These are phyloP conservation scores for Neosalanx taihuensis DNA, from an alignment of 2,797 vertebrate species.

Conservation along the genomic window DNA sequence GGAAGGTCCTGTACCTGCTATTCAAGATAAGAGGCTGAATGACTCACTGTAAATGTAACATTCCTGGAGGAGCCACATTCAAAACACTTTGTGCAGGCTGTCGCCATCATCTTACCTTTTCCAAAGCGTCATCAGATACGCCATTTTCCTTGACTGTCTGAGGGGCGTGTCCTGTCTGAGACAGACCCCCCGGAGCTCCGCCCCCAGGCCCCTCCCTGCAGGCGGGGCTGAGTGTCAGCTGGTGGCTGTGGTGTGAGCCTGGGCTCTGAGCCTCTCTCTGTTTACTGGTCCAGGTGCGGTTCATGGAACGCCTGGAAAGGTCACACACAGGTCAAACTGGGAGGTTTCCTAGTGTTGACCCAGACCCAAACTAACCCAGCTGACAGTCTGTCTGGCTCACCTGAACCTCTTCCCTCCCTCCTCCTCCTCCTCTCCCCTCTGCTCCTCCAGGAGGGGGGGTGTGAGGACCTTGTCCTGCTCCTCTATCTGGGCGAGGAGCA, in stretches of 20 bases:
- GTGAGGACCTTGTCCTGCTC: constrained; percentile 80
- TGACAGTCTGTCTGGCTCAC: constrained; percentile 57
- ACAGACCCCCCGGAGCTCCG: constrained; percentile 70
- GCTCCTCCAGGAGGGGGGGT: constrained; percentile 42
- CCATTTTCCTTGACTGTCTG: background rate
- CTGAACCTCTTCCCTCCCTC: constrained; percentile 60
- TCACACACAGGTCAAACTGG: constrained; percentile 8
- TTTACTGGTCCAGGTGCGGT: constrained; percentile 75
- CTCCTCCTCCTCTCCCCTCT: constrained; percentile 49
- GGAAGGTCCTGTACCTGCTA: too few relatives aligned
- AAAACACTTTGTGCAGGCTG: too few relatives aligned
- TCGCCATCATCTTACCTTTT: constrained; percentile 40
- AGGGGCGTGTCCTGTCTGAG: constrained; percentile 38
- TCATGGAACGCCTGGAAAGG: constrained; percentile 65
- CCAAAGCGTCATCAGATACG: constrained; percentile 20
- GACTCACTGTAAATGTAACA: too few relatives aligned
- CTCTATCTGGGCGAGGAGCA: constrained; percentile 80
- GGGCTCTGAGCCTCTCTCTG: constrained; percentile 43
- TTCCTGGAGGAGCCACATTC: too few relatives aligned
- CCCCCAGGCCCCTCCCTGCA: constrained; percentile 15
- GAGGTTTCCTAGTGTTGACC: too few relatives aligned
- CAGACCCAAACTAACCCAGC: background rate
- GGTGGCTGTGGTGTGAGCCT: constrained; percentile 8
- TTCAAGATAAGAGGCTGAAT: too few relatives aligned
- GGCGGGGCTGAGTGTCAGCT: background rate